Base-by-base conservation (phyloP, 1,140 invertebrate species). In the Aphis craccivora region DNA sequence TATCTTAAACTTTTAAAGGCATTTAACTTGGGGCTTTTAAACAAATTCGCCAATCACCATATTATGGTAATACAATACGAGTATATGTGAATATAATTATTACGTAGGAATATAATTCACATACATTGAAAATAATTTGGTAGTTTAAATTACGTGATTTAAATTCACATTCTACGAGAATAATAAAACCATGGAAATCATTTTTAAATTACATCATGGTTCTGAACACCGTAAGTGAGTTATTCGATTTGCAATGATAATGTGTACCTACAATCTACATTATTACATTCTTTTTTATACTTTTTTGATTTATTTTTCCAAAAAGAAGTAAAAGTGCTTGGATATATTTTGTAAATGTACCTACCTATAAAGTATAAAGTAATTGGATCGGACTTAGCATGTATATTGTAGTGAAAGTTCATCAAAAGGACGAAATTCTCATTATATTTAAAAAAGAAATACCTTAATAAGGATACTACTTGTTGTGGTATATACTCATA, bases 71-170 rank as follows among this genome's bases (percentile, higher is more conserved):
- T 67, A n/a, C 18, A 67, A 14, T 53, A 23, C 14, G 14, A 40
- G 18, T 18, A 67, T 67, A 9, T 67, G 14, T 67, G 60, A 30
- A 18, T n/a, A 67, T 67, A 14, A 67, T 76, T 76, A 76, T 76
- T 76, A 5, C 1, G 4, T n/a, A 9, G 7, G 2, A 11, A n/a
- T n/a, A 6, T 18, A 76, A n/a, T 76, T n/a, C 30, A 76, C 0
- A 76, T 76, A 76, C 60, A n/a, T n/a, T n/a, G 60, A 76, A 76
- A 76, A 76, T 76, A n/a, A 76, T 76, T 76, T n/a, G 60, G 30
- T 76, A 76, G 60, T n/a, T 67, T 76, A 35, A 55, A 55, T 55
- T 55, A 55, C 23, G 8, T 23, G 55, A 55, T 55, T 55, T 25
- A 55, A 76, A n/a, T 76, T 76, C 60, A n/a, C 14, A 18, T 76